Evolutionary conservation across 2,797 vertebrate species (phyloP).

Genomic region (Decapterus maruadsi): DNA sequence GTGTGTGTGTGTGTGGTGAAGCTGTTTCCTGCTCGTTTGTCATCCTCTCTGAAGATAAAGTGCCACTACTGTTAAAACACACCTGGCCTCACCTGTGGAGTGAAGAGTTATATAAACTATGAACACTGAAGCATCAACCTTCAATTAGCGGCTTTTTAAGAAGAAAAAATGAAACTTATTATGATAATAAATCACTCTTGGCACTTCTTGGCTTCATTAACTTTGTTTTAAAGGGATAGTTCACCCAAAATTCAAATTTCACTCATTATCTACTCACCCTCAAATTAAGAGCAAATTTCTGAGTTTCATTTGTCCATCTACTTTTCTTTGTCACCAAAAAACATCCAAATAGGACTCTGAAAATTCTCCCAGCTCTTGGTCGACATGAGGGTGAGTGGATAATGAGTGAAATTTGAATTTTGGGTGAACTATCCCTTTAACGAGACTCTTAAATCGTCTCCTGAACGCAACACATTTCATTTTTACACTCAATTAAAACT

Average conservation of each 20-base stretch:
- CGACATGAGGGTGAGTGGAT: too few species aligned
- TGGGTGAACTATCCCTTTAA: too few species aligned
- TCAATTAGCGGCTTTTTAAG: neutral
- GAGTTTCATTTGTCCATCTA: too few species aligned
- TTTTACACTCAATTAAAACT: neutral
- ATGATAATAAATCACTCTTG: neutral
- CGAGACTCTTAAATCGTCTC: neutral
- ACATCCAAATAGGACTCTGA: too few species aligned
- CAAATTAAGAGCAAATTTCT: too few species aligned
- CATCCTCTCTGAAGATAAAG: conserved; percentile 24
- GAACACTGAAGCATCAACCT: conserved; percentile 26
- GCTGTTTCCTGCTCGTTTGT: conserved; percentile 21
- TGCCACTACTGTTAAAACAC: conserved; percentile 30
- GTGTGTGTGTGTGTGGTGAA: conserved; percentile 6
- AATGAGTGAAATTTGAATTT: too few species aligned
- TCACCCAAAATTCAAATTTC: too few species aligned
- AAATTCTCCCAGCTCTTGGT: too few species aligned
- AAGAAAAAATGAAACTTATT: neutral
- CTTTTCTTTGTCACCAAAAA: too few species aligned
- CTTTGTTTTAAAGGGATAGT: too few species aligned
- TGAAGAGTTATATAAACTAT: neutral
- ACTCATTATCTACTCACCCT: too few species aligned
- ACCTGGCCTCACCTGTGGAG: neutral
- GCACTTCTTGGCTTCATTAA: conserved; percentile 6
- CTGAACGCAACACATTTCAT: neutral